Conservation (phyloP, 2,113 vertebrate species). For the Columba livia region DNA sequence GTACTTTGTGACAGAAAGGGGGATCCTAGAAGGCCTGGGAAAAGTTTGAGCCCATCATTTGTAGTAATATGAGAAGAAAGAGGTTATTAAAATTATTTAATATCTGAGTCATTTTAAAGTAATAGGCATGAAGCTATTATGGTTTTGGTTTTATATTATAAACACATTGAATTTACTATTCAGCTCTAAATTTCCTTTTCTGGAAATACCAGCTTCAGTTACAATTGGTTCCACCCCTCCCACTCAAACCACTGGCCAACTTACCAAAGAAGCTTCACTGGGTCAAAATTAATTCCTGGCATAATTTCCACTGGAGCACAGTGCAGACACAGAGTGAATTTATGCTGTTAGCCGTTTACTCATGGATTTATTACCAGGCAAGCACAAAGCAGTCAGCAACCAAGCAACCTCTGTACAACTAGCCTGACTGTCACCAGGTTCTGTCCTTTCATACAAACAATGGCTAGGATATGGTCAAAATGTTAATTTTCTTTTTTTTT, state of each 20-base stretch:
- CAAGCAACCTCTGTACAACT: background rate
- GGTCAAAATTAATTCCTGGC: background rate
- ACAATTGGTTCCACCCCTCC: constrained; percentile 7
- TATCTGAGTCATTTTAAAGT: constrained; percentile 16
- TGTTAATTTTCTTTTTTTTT: background rate
- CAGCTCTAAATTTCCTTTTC: constrained; percentile 50
- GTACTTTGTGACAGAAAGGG: background rate
- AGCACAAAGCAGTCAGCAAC: background rate
- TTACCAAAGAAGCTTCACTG: background rate
- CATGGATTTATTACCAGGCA: background rate
- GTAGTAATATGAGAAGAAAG: constrained; percentile 38
- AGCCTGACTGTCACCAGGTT: background rate
- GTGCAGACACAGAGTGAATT: background rate
- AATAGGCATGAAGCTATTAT: background rate
- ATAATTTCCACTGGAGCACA: background rate
- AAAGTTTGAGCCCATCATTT: constrained; percentile 18
- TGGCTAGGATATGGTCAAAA: background rate
- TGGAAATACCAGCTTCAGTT: constrained; percentile 62
- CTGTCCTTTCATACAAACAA: background rate
- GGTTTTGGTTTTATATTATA: constrained; percentile 31
- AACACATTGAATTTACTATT: constrained; percentile 45
- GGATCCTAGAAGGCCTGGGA: constrained; percentile 49
- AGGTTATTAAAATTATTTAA: constrained; percentile 27
- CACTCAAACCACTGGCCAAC: background rate
- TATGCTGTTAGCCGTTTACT: background rate